Conservation (phyloP, 1,140 invertebrate genomes). For the Doryteuthis pealeii region DNA sequence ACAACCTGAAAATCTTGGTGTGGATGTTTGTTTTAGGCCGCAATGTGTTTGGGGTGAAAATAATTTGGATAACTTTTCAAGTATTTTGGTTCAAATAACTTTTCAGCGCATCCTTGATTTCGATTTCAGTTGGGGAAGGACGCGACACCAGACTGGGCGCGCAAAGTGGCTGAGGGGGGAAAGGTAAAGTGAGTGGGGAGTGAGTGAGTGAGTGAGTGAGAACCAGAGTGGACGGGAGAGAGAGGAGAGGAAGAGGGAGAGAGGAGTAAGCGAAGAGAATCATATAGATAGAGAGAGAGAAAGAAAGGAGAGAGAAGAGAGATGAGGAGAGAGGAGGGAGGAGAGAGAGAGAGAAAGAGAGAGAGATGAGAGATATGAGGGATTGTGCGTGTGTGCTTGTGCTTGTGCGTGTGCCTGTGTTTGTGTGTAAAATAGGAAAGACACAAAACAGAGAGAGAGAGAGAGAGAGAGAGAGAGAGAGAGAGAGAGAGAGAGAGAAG, state of each 20-base stretch:
- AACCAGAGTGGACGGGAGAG: not conserved
- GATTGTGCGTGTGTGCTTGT: no score
- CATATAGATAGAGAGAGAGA: not conserved
- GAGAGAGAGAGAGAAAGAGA: no score
- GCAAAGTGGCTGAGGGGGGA: not conserved
- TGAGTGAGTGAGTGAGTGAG: not conserved
- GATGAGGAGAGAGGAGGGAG: not conserved
- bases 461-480: no score
- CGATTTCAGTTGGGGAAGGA: slow-evolving; percentile 1
- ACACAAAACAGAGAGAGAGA: no score
- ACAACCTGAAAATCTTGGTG: not conserved
- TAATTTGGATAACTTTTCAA: slow-evolving; percentile 9
- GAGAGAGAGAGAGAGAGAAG: no score
- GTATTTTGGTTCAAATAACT: slow-evolving; percentile 10
- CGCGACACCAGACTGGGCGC: slow-evolving; percentile 8
- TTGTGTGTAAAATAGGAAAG: no score
- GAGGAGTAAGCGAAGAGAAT: not conserved
- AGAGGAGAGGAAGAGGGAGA: not conserved
- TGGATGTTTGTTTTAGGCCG: slow-evolving; percentile 2
- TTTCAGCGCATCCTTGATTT: not conserved
- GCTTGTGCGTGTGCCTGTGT: no score
- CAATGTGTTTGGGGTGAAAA: not conserved
- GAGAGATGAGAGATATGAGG: no score
- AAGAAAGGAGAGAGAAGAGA: not conserved
- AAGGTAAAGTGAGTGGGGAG: not conserved